Base-by-base conservation (phyloP, 2,888 invertebrate genomes). In the Lacanobia oleracea region DNA sequence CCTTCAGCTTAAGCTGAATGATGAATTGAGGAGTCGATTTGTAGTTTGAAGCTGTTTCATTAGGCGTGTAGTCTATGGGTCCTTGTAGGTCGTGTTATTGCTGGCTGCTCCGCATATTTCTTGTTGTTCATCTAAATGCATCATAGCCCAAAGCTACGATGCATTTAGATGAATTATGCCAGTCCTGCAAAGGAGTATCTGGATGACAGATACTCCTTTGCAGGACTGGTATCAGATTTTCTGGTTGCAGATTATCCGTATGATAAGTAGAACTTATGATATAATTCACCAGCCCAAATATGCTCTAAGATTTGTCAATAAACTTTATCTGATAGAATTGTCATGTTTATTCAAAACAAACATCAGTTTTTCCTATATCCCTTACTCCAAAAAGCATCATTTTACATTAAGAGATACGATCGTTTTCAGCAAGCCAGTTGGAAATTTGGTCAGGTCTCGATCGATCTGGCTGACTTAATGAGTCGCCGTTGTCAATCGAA, bases 401-500 rank as follows among this genome's bases (percentile, higher is more conserved):
- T 57, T 81, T 56, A 77, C 83, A 83, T 84, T 77, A 80, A 82
- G 81, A 80, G 56, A 81, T 70, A 75, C 75, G 81, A 77, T 79
- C 77, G 72, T 82, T 81, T 85, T 75, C 84, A 85, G 75, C 81
- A 79, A 83, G 84, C 79, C 72, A 70, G 69, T 73, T 72, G 79
- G 80, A 84, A 82, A 83, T 86, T 83, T 77, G 81, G 83, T 81
- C 69, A 62, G 68, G 77, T 76, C 74, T 77, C 54, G 78, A 78
- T 83, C 79, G 81, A 80, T 82, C 74, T 83, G 84, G 86, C 86
- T 85, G 84, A 81, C 80, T 75, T 88, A 94, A 94, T 94, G 94
- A 93, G 85, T 89, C 75, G 64, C 91, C 88, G 89, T 93, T 94
- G 93, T 93, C 93, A 93, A 93, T 93, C 92, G 86, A 62, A 85